Evolutionary conservation across 2,888 invertebrate genomes (phyloP), one percentile per base, ranked within the genome.

Genomic region (Neoascia interrupta): DNA sequence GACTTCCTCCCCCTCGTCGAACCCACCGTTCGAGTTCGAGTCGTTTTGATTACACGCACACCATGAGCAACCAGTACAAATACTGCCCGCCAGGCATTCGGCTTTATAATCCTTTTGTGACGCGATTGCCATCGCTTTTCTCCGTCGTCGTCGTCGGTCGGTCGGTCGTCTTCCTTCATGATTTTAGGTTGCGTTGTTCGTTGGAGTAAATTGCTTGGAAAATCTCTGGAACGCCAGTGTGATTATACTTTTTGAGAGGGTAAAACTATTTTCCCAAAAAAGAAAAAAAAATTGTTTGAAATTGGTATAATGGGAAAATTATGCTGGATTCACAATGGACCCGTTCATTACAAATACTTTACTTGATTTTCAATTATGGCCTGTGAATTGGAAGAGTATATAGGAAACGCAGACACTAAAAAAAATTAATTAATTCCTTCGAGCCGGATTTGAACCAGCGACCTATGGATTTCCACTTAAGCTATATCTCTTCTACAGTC

Each of bases 401-500:
- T 15, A 8, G 37, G 10, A 37, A 15, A 4, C 4, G 37, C 15
- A 37, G 3, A 37, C 15, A 39, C 39, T 8, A 2, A 39, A 39
- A 6, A 39, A 18, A 5, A 2, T 3, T 16, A 6, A 31, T n/a
- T 31, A n/a, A 21, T 66, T 83, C 81, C 82, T 82, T 82, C 81
- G 66, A 83, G 81, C 82, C 82, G 81, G 80, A 81, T 70, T 83
- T 76, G 83, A 83, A 83, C 81, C 82, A 83, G 81, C 41, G 41
- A 11, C 41, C 11, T 41, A 19, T 39, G 39, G 19, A 39, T 39
- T 13, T 26, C 8, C 28, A 13, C 19, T 13, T 21, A 37, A n/a
- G n/a, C n/a, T n/a, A n/a, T 53, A 1, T 34, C 45, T 36, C 49
- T 16, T 64, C 73, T 73, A 79, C 79, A 79, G 66, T 68, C 66